phyloP scores from a whole-genome alignment of 2,888 invertebrate genomes.

The Eugnorisma glareosa region DNA sequence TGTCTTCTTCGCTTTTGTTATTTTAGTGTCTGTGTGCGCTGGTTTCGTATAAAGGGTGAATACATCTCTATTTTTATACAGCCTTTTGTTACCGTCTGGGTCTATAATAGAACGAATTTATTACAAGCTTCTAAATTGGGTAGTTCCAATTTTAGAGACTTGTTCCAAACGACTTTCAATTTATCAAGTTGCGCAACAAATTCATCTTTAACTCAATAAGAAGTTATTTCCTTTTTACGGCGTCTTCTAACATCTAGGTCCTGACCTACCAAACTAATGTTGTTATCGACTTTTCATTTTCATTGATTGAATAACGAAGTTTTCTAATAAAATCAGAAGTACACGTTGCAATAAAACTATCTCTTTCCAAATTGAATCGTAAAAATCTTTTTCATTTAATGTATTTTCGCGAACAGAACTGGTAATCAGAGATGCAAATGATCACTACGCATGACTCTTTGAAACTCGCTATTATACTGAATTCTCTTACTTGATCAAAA shows the following conservation, averaged over 20 bases:
- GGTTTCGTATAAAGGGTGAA: slow-evolving; percentile 35
- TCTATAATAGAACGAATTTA: slow-evolving; percentile 46
- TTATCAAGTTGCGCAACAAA: slow-evolving; percentile 47
- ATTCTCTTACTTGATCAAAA: neutral
- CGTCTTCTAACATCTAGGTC: slow-evolving; percentile 31
- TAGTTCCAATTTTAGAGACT: slow-evolving; percentile 36
- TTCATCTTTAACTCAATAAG: slow-evolving; percentile 50
- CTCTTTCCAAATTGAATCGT: neutral
- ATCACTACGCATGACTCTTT: neutral
- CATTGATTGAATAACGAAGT: slow-evolving; percentile 22
- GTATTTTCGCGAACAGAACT: neutral
- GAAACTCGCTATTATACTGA: neutral
- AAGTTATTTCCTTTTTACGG: slow-evolving; percentile 44
- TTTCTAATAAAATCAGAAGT: slow-evolving; percentile 10
- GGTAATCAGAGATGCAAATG: neutral
- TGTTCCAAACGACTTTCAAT: slow-evolving; percentile 44
- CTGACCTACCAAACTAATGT: slow-evolving; percentile 45
- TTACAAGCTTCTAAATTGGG: slow-evolving; percentile 37
- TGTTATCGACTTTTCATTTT: slow-evolving; percentile 52
- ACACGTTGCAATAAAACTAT: slow-evolving; percentile 2
- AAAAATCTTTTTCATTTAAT: slow-evolving; percentile 8
- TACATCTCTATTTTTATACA: slow-evolving; percentile 38
- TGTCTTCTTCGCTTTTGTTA: slow-evolving; percentile 43
- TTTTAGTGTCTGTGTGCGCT: slow-evolving; percentile 33
- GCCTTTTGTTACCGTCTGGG: slow-evolving; percentile 36